Evolutionary conservation across 2,113 vertebrate genomes (phyloP), one percentile per base, ranked within the genome.

Genomic region (Ploceus nigricollis): DNA sequence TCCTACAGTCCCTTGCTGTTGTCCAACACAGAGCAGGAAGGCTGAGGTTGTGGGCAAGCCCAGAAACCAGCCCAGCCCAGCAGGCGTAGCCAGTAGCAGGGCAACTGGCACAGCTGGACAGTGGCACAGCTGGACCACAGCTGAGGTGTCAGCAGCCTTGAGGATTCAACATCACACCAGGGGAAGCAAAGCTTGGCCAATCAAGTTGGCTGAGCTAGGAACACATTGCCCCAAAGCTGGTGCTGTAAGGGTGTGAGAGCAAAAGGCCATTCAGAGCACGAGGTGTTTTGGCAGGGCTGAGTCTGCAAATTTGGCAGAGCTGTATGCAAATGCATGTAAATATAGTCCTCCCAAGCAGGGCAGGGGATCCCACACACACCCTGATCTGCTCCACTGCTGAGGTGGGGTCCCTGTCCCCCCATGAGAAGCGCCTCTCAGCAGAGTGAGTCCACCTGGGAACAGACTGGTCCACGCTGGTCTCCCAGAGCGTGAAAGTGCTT

Each of bases 1-100:
- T 91, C 64, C 63, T 42, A 20, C 84, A 81, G 78, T 60, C 73
- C 65, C 30, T 63, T 15, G 83, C 54, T 66, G 30, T 47, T 3
- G 6, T 68, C 69, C 7, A 8, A 40, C 30, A 48, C 11, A 0
- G 13, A 44, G 58, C 33, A 66, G 70, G 54, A 89, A 87, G 80
- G 82, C 87, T 96, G 94, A 94, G 82, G 25, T 82, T 94, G 87
- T 10, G 40, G 66, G 17, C 37, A 61, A 93, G 78, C 68, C 91
- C 90, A 58, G 66, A 56, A 68, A 53, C 19, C 45, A 73, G 80
- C 72, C 31, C 13, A 24, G 65, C 76, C 56, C 39, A 28, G 69
- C 50, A 39, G 48, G 57, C 1, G 0, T 1, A 13, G 80, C 65
- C 4, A 0, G 37, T 6, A 7, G 61, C 37, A 18, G 35, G 25